phyloP scores from a whole-genome alignment of 2,888 invertebrate genomes.

The Drosophila neonasuta region DNA sequence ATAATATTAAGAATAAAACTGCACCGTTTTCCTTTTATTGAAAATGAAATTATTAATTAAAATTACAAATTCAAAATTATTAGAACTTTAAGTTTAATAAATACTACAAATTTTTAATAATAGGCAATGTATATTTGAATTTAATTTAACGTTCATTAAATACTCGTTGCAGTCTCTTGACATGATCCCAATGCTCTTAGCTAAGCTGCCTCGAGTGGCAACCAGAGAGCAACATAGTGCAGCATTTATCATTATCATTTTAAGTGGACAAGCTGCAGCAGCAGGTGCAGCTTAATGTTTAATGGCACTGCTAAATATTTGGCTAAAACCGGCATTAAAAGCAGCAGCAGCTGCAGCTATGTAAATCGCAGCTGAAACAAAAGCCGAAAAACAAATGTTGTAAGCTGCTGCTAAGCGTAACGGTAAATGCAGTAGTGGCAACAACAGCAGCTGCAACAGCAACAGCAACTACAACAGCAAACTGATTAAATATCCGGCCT shows the following conservation, averaged over 20 bases:
- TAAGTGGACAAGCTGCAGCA: constrained; percentile 1
- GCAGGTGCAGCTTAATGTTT: constrained; percentile 10
- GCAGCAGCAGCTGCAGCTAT: background rate
- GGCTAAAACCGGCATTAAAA: constrained; percentile 19
- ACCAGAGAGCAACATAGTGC: background rate
- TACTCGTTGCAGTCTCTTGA: background rate
- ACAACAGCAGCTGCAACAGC: background rate
- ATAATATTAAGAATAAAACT: too few species aligned
- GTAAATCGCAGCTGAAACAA: constrained; percentile 17
- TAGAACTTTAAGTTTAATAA: too few species aligned
- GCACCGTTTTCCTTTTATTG: too few species aligned
- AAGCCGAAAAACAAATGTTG: constrained; percentile 50
- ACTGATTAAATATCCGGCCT: constrained; percentile 77
- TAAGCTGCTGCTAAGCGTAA: constrained; percentile 40
- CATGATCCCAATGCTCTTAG: constrained; percentile 1
- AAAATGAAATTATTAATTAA: too few species aligned
- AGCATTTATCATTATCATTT: constrained; percentile 2
- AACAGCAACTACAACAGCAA: constrained; percentile 21
- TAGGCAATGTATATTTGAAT: too few species aligned
- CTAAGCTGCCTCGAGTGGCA: constrained; percentile 7
- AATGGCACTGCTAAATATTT: constrained; percentile 28
- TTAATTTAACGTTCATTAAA: background rate
- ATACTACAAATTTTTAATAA: too few species aligned
- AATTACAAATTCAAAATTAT: too few species aligned
- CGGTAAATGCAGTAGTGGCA: constrained; percentile 36